phyloP scores from a whole-genome alignment of 2,888 invertebrate genomes.

The Polydrusus cervinus region DNA sequence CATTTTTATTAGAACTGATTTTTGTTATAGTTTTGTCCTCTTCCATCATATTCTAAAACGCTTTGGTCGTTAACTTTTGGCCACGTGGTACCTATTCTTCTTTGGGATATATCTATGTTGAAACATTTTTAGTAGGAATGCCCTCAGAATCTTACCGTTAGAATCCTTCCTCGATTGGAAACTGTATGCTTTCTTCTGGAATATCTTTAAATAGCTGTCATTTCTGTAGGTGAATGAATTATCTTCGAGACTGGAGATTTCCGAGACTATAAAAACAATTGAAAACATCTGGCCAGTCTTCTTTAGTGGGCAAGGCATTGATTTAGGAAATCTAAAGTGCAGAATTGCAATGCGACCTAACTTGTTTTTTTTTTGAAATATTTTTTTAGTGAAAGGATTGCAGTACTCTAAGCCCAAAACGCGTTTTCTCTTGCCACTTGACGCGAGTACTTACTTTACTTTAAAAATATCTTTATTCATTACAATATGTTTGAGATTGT shows the following conservation, averaged over 20 bases:
- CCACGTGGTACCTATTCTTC: neutral
- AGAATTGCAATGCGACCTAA: neutral
- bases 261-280: neutral
- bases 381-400: neutral
- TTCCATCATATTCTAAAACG: neutral
- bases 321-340: neutral
- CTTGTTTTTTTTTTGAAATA: neutral
- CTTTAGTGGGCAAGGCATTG: neutral
- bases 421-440: neutral
- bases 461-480: too few relatives aligned
- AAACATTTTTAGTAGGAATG: slow-evolving; percentile 6
- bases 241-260: neutral
- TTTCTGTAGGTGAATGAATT: neutral
- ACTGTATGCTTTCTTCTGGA: neutral
- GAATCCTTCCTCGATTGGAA: too few relatives aligned
- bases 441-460: neutral
- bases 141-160: neutral
- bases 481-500: too few relatives aligned
- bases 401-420: neutral
- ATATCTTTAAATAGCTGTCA: neutral
- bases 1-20: neutral
- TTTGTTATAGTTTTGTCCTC: neutral
- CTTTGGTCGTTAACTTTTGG: slow-evolving; percentile 4
- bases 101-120: neutral
- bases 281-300: neutral